These are phyloP conservation scores for Diarsia dahlii DNA, from an alignment of 2,888 invertebrate species.

Conservation along the genomic window DNA sequence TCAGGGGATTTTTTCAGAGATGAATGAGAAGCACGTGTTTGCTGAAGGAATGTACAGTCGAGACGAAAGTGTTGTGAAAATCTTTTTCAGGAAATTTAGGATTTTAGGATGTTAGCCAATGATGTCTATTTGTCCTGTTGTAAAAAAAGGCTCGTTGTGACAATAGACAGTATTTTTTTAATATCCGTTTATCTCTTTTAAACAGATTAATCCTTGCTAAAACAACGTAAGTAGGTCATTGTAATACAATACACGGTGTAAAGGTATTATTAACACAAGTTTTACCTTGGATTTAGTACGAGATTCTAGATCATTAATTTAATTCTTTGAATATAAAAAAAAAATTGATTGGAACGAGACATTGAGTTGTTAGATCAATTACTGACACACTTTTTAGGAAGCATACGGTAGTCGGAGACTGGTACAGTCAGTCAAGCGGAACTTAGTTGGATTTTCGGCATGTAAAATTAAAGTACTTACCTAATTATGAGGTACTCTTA, in stretches of 20 bases:
- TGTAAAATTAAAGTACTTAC: not conserved
- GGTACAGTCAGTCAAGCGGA: constrained; percentile 23
- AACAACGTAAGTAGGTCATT: not conserved
- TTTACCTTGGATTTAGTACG: not conserved
- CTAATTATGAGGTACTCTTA: not conserved
- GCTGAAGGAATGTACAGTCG: constrained; percentile 33
- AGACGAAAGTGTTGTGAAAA: constrained; percentile 1
- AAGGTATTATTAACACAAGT: not conserved
- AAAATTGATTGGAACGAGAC: not conserved
- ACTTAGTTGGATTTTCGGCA: not conserved
- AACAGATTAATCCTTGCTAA: not conserved
- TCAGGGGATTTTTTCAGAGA: constrained; percentile 7
- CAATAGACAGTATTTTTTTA: not conserved
- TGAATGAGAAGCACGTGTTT: not conserved
- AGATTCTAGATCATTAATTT: not conserved
- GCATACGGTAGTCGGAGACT: not conserved
- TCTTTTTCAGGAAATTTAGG: not conserved
- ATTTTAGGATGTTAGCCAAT: not conserved
- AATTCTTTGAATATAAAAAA: not conserved
- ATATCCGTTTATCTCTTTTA: not conserved
- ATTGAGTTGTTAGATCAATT: constrained; percentile 4
- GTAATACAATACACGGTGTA: not conserved
- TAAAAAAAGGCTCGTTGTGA: no score
- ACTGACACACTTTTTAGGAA: constrained; percentile 23
- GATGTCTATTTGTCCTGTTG: no score